Conservation (phyloP, 2,888 invertebrate genomes). For the Deladenus siricidicola region DNA sequence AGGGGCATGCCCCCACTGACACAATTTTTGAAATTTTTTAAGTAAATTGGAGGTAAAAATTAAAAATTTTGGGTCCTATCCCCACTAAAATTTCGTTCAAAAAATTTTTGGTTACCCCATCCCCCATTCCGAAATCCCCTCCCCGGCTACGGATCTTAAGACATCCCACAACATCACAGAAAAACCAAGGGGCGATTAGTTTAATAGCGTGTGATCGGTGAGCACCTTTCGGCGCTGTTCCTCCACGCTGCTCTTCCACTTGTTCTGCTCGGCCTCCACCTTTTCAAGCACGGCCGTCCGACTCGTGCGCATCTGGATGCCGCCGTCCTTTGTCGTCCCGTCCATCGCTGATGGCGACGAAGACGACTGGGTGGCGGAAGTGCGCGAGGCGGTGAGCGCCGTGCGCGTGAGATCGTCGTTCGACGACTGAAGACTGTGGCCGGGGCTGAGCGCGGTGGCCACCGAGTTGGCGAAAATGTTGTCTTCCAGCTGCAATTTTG, state of each 20-base stretch:
- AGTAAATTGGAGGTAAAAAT: too few species aligned
- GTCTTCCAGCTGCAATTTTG: slow-evolving; percentile 51
- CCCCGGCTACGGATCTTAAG: too few species aligned
- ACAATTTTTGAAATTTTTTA: too few species aligned
- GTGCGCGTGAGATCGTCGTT: slow-evolving; percentile 11
- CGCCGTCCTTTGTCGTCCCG: slow-evolving; percentile 11
- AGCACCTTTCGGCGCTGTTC: slow-evolving; percentile 70
- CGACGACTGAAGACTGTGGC: slow-evolving; percentile 7
- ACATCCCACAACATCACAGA: too few species aligned
- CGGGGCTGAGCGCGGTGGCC: background rate
- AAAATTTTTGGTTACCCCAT: too few species aligned
- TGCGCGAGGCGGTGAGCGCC: background rate
- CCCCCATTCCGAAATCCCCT: too few species aligned
- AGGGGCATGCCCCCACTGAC: too few species aligned
- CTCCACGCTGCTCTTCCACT: slow-evolving; percentile 92
- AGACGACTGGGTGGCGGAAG: slow-evolving; percentile 1
- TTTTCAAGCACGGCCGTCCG: slow-evolving; percentile 55
- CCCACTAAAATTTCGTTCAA: too few species aligned
- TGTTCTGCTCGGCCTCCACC: slow-evolving; percentile 89
- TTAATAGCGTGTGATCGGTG: too few species aligned
- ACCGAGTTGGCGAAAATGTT: slow-evolving; percentile 49
- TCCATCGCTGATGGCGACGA: background rate
- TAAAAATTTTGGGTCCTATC: too few species aligned
- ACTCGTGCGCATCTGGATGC: slow-evolving; percentile 16
- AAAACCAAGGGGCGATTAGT: too few species aligned